Percentiles rank a stretch among this genome's conserved stretches.
Conservation (phyloP, 1,140 invertebrate species). For the Drosophila orena region DNA sequence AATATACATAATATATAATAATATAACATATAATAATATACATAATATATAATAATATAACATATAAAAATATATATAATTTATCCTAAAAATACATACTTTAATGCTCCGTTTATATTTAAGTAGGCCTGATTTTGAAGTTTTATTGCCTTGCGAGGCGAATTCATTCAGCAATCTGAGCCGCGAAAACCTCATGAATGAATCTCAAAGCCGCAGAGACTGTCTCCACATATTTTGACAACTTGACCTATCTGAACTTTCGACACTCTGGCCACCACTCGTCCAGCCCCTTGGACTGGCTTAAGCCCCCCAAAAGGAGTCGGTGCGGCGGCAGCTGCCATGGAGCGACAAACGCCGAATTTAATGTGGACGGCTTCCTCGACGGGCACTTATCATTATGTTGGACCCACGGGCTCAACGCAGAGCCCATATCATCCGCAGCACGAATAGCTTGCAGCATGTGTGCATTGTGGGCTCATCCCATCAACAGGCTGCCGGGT, state of each 20-base stretch:
- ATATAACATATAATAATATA: no score
- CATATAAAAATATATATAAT: no score
- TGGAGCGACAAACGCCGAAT: slow-evolving; percentile 61
- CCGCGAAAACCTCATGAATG: not conserved
- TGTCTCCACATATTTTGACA: slow-evolving; percentile 3
- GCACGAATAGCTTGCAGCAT: slow-evolving; percentile 28
- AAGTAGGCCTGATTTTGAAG: no score
- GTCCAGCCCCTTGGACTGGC: not conserved
- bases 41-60: no score
- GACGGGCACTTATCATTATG: slow-evolving; percentile 34
- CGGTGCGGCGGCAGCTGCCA: slow-evolving; percentile 35
- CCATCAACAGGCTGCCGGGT: slow-evolving; percentile 42
- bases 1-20: no score
- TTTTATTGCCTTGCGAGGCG: no score
- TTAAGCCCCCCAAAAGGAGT: slow-evolving; percentile 2
- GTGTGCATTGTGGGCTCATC: slow-evolving; percentile 42
- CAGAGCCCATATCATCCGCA: not conserved
- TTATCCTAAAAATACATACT: no score
- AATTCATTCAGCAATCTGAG: not conserved
- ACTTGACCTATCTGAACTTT: slow-evolving; percentile 60
- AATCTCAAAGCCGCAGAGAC: not conserved
- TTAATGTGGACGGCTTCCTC: slow-evolving; percentile 46
- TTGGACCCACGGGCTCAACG: slow-evolving; percentile 22
- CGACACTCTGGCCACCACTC: no score
- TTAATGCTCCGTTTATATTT: no score